Conservation (phyloP, 1,140 invertebrate species). For the Heterodera schachtii region DNA sequence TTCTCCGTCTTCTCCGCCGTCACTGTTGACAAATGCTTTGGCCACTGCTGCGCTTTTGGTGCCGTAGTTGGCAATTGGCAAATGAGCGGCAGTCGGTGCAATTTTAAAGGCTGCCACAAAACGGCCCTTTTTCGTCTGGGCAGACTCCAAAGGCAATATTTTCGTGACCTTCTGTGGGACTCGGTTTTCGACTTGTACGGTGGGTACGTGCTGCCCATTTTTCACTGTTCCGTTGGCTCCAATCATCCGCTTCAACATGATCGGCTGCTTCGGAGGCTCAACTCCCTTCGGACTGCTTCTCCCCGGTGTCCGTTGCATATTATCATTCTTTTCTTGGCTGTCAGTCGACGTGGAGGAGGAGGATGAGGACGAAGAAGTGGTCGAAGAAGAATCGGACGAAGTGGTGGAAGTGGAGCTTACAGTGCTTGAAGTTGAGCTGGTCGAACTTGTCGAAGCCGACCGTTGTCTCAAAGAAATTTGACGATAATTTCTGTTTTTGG, state of each 20-base stretch:
- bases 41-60: background rate
- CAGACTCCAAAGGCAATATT: background rate
- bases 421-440: slow-evolving; percentile 6
- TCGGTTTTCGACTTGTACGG: background rate
- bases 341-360: background rate
- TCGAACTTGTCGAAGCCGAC: slow-evolving; percentile 1
- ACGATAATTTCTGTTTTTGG: background rate
- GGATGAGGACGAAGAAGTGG: background rate
- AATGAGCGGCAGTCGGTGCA: background rate
- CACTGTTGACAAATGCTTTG: background rate
- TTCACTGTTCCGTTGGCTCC: background rate
- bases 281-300: background rate
- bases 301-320: background rate
- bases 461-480: background rate
- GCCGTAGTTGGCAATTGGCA: background rate
- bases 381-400: background rate
- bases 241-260: background rate
- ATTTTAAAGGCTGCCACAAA: background rate
- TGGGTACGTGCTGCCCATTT: too few species aligned
- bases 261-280: background rate
- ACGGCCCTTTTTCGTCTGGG: background rate
- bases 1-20: background rate
- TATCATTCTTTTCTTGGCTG: background rate
- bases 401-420: background rate
- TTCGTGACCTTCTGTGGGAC: background rate